Percentiles rank a stretch among this genome's conserved stretches.
phyloP scores from a whole-genome alignment of 2,888 invertebrate genomes.

The Sarcophaga variegata region DNA sequence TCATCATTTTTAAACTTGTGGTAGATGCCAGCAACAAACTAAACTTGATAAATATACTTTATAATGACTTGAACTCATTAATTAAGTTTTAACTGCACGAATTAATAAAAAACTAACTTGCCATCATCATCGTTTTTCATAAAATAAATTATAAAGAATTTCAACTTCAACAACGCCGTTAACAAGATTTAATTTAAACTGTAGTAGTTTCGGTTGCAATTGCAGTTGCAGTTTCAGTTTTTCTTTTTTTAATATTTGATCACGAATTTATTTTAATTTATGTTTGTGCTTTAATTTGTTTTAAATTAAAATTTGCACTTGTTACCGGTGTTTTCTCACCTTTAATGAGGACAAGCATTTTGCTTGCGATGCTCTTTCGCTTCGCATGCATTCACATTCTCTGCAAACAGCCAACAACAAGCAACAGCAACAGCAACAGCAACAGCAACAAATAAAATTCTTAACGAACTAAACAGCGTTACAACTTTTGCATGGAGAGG shows the following conservation, averaged over 20 bases:
- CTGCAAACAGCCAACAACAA: not conserved
- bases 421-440: not conserved
- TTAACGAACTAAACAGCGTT: slow-evolving; percentile 59
- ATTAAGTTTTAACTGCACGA: not conserved
- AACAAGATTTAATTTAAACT: not conserved
- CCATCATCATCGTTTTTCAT: not conserved
- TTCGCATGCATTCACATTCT: slow-evolving; percentile 12
- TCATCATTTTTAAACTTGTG: slow-evolving; percentile 19
- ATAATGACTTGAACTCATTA: not conserved
- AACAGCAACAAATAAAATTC: slow-evolving; percentile 35
- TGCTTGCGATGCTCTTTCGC: slow-evolving; percentile 26
- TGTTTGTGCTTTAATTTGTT: slow-evolving; percentile 64
- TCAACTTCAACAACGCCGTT: not conserved
- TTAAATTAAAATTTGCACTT: slow-evolving; percentile 67
- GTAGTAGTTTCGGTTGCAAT: not conserved
- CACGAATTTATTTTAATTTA: slow-evolving; percentile 62
- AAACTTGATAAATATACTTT: too few relatives aligned
- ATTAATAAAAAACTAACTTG: not conserved
- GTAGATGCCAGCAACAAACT: not conserved
- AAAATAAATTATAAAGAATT: not conserved
- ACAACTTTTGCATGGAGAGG: slow-evolving; percentile 7
- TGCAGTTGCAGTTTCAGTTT: too few relatives aligned
- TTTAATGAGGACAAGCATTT: slow-evolving; percentile 60
- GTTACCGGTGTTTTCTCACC: slow-evolving; percentile 66
- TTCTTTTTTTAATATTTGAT: slow-evolving; percentile 48